A percentile compares a stretch with the other conserved stretches of the same genome.
Conservation (phyloP, 1,140 invertebrate species). For the Calephelis nemesis region DNA sequence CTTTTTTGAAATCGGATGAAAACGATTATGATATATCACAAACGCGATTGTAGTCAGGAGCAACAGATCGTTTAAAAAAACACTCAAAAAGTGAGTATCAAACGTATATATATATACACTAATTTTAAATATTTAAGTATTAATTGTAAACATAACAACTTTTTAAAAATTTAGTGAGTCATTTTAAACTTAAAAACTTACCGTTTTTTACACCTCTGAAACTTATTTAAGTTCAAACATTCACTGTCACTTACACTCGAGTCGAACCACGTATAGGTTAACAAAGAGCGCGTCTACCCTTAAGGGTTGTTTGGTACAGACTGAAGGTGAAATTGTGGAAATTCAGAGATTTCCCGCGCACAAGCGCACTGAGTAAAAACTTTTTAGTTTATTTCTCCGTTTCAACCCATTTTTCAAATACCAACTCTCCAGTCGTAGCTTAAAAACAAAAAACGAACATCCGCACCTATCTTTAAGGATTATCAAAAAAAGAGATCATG, state of each 20-base stretch:
- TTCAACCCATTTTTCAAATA: background rate
- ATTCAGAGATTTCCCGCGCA: conserved; percentile 14
- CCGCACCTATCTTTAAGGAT: too few relatives aligned
- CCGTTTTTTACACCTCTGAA: background rate
- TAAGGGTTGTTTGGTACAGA: background rate
- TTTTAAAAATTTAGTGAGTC: background rate
- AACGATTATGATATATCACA: too few relatives aligned
- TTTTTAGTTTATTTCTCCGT: conserved; percentile 7
- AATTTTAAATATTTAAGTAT: too few relatives aligned
- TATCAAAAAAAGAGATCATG: too few relatives aligned
- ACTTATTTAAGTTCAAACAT: background rate
- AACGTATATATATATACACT: too few relatives aligned
- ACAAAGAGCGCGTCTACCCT: conserved; percentile 7
- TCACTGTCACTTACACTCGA: conserved; percentile 5
- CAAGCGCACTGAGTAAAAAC: conserved; percentile 13
- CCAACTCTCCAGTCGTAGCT: background rate
- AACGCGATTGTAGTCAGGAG: too few relatives aligned
- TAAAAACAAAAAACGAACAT: background rate
- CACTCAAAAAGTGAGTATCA: too few relatives aligned
- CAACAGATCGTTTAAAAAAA: too few relatives aligned
- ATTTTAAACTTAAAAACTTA: background rate
- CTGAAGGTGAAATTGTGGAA: background rate
- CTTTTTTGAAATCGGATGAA: too few relatives aligned
- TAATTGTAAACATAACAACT: too few relatives aligned
- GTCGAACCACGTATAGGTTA: background rate